Base-by-base conservation (phyloP, 2,888 invertebrate genomes). In the Aphelenchoides bicaudatus region DNA sequence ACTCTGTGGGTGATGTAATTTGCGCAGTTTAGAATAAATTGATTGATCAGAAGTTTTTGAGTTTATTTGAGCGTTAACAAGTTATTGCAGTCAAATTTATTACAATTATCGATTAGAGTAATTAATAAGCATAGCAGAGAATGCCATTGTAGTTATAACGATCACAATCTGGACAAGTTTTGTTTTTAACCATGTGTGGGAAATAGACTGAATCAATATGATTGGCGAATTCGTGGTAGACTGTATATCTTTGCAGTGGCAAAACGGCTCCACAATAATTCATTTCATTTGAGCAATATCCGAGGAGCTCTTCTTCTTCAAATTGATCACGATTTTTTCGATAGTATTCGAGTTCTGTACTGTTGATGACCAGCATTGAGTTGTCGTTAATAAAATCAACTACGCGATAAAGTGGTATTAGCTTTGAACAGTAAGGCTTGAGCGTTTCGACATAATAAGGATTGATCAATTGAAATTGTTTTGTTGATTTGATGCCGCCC, bases 191-290 rank as follows among this genome's bases (percentile, higher is more conserved):
- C n/a, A n/a, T n/a, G n/a, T n/a, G n/a, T n/a, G n/a, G n/a, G n/a
- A n/a, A n/a, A n/a, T 16, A 34, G 13, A 34, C 13, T 16, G 13
- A 34, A 43, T 25, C 43, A n/a, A 43, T 43, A 25, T 43, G 43
- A 43, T 43, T 43, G 43, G 16, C 43, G 43, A 21, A 19, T 25
- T 43, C 43, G 43, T 43, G 43, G 43, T 8, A 43, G 23, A 43
- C 43, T 10, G 43, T 25, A 25, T 43, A 43, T 10, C 25, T 19
- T 10, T 43, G 16, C 10, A 43, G 16, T 6, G 43, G 43, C 43
- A 43, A n/a, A 6, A 25, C 8, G 10, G 43, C 43, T n/a, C 43
- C 43, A 25, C 43, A 43, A 43, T 43, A 6, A 19, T 8, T 8
- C 10, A 8, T 8, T 8, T 19, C 8, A 10, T 19, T 10, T 8